These are phyloP conservation scores for Pristionchus mayeri DNA, from an alignment of 2,888 invertebrate genomes.

Conservation along the genomic window DNA sequence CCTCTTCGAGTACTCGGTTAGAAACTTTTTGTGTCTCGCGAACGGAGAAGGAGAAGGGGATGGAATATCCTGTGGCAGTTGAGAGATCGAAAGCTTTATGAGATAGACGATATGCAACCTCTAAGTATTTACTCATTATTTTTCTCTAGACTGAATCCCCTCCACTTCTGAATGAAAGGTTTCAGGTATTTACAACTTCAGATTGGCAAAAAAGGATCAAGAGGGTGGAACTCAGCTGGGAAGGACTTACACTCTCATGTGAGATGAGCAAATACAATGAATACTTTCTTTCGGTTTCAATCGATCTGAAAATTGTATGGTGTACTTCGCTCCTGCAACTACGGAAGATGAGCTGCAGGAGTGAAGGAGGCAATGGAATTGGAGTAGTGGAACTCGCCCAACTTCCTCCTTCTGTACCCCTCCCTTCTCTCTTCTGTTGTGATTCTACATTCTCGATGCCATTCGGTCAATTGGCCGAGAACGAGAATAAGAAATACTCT, in stretches of 20 bases:
- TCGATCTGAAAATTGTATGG: neutral
- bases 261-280: neutral
- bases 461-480: constrained; percentile 36
- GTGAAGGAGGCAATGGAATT: neutral
- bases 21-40: constrained; percentile 15
- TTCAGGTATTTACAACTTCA: neutral
- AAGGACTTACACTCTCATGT: neutral
- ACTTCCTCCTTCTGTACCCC: neutral
- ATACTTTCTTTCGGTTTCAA: neutral
- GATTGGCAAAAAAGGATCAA: constrained; percentile 31
- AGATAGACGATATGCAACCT: too few species aligned
- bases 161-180: too few species aligned
- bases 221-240: constrained; percentile 18
- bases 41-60: too few species aligned
- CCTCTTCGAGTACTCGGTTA: neutral
- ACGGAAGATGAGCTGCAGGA: neutral
- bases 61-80: neutral
- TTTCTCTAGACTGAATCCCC: too few species aligned
- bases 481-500: constrained; percentile 39
- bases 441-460: constrained; percentile 21
- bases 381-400: constrained; percentile 1
- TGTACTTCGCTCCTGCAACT: too few species aligned
- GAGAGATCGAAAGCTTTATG: neutral
- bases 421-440: constrained; percentile 2
- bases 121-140: too few species aligned